Conservation (phyloP, 2,888 invertebrate species). For the Stratiomys singularior region DNA sequence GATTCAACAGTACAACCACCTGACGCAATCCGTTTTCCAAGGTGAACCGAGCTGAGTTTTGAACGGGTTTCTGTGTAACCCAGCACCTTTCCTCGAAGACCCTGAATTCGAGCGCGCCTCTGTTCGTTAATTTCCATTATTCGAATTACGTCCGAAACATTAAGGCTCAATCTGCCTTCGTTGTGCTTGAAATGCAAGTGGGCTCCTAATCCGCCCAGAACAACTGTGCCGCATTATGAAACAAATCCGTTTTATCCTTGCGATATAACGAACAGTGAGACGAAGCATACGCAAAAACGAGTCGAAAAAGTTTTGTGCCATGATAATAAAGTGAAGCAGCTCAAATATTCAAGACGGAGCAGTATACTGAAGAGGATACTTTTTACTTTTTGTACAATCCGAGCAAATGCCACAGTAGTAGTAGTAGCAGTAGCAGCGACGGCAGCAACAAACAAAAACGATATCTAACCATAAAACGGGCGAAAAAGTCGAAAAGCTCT, state of each 20-base stretch:
- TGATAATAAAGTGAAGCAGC: conserved; percentile 37
- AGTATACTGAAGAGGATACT: conserved; percentile 42
- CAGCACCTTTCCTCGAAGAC: conserved; percentile 24
- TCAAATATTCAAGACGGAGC: conserved; percentile 16
- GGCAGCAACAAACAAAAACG: not conserved
- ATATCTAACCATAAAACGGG: conserved; percentile 16
- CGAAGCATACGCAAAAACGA: not conserved
- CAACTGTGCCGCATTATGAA: conserved; percentile 32
- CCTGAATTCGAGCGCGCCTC: conserved; percentile 27
- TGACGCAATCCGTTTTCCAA: conserved; percentile 42
- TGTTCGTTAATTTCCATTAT: conserved; percentile 16
- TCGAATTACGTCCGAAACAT: not conserved
- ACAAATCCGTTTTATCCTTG: not conserved
- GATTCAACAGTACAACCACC: conserved; percentile 43
- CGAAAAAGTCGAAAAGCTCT: conserved; percentile 47
- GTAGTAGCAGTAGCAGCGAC: not conserved
- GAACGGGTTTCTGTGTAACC: conserved; percentile 22
- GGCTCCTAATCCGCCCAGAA: not conserved
- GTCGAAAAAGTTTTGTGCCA: conserved; percentile 37
- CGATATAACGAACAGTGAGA: conserved; percentile 10
- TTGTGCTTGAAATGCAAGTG: conserved; percentile 7
- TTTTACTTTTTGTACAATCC: conserved; percentile 27
- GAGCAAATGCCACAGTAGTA: not conserved
- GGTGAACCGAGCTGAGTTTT: conserved; percentile 31
- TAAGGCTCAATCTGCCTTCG: not conserved